Base-by-base conservation (phyloP, 2,888 invertebrate species). In the Hirudinaria manillensis region DNA sequence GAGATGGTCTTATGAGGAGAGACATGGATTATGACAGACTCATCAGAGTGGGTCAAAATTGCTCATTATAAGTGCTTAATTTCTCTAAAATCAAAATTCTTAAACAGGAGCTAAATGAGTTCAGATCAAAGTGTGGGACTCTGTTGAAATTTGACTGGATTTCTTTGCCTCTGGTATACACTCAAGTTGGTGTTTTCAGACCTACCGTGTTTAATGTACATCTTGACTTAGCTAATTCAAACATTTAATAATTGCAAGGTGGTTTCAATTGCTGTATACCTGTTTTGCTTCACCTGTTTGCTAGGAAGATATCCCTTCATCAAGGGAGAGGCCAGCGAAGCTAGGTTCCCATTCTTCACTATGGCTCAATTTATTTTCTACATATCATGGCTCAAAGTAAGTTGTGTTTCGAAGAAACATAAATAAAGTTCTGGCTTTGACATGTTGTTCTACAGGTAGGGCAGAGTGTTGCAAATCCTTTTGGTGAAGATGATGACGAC, bases 401-500 rank as follows among this genome's bases (percentile, higher is more conserved):
- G 61, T 45, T 45, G 45, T 45, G 1, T 10, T 45, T 45, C 1
- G 61, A 10, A 4, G 29, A n/a, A n/a, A 53, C 21, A 21, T 21
- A 13, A 7, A 61, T 4, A 61, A 61, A 61, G 4, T 7, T 10
- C 4, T 13, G 29, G n/a, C 13, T 61, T 61, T 13, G 29, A 61
- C 13, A 61, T 61, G 21, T 53, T 21, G 13, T 53, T 53, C 13
- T 16, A n/a, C 24, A 73, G 73, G 73, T 73, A 6, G 73, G 73
- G 16, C 24, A 73, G 29, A 65, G 65, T 24, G 34, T 56, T 10
- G 24, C 38, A 36, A 73, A 73, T 29, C 73, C 73, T 16, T 65
- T 53, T 10, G 73, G 73, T 3, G 61, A 65, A 27, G 73, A 73
- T 38, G 73, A 73, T 32, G 73, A 73, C 29, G 73, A 73, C 38